Base-by-base conservation (phyloP, 1,140 invertebrate genomes). In the Fopius arisanus region DNA sequence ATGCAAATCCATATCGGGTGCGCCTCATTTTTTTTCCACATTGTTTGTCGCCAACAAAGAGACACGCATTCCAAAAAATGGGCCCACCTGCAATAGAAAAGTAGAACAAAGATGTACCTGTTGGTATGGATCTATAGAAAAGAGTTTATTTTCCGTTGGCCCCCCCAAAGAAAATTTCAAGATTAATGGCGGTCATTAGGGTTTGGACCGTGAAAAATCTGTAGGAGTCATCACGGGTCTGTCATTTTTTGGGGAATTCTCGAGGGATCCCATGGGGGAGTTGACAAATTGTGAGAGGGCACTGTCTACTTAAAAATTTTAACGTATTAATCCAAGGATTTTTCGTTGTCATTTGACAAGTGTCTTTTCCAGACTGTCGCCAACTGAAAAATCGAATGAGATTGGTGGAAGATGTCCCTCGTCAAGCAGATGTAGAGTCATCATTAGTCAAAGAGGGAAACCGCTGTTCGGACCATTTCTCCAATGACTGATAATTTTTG, bases 361-460 rank as follows among this genome's bases (percentile, higher is more conserved):
- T 19, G 21, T 59, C 31, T 66, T 59, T 59, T 59, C 23, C 54
- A 23, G 54, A 28, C 54, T 26, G 54, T 59, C 54, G 23, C 54
- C 37, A 40, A 41, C 59, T 66, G 37, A 33, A 63, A 62, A 72
- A 78, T 71, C 23, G 54, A 26, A 9, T 10, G 1, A 48, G 16
- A 5, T 16, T 48, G 7, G 43, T 48, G 1, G 16, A n/a, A 48
- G n/a, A 19, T 48, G 43, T 1, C n/a, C 10, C 16, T n/a, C 16
- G 43, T 48, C 43, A 19, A 14, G n/a, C 43, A 48, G 43, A 48
- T 48, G 43, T 14, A 4, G 33, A 48, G 43, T 48, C 43, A 48
- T 48, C 43, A 19, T 48, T 48, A 48, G 14, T 48, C 10, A 48
- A 12, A 31, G 40, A 7, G 33, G 43, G 14, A 48, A 16, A 48